Percentiles rank a stretch among this genome's conserved stretches.
These are phyloP conservation scores for Coptodon bakossiorum DNA, from an alignment of 2,113 vertebrate genomes.

Conservation along the genomic window DNA sequence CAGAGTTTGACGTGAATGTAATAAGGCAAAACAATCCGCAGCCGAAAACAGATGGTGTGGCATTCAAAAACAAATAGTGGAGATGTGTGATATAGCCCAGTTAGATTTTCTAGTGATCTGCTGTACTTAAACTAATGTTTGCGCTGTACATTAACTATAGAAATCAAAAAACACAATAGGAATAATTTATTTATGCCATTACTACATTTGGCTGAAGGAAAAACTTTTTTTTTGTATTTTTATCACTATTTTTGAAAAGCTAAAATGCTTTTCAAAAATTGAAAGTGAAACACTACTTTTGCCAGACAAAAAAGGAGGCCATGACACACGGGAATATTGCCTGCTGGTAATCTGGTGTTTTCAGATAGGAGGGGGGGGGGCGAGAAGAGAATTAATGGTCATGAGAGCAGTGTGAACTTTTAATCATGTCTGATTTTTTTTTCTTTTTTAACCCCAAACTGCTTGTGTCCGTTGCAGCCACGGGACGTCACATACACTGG, in stretches of 20 bases:
- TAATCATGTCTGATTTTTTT: background rate
- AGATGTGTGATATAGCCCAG: background rate
- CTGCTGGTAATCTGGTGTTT: background rate
- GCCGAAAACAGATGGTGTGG: background rate
- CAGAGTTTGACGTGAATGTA: constrained; percentile 11
- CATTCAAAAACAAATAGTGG: background rate
- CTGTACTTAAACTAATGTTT: background rate
- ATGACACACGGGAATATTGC: background rate
- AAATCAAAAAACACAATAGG: background rate
- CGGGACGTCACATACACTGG: background rate
- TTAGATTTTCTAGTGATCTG: background rate
- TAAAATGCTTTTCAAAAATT: background rate
- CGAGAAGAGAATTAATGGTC: background rate
- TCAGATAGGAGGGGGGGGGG: background rate
- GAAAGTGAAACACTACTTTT: background rate
- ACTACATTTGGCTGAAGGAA: background rate
- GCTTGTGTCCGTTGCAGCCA: background rate
- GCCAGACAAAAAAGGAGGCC: constrained; percentile 5
- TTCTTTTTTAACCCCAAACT: background rate
- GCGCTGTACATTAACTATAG: background rate
- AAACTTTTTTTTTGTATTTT: background rate
- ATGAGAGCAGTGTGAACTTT: background rate
- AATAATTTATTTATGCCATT: background rate
- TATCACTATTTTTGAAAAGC: background rate
- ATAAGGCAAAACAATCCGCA: constrained; percentile 15